Percentiles rank a stretch among this genome's conserved stretches.
Conservation (phyloP, 2,797 vertebrate genomes). For the Leptatherina wallacei region DNA sequence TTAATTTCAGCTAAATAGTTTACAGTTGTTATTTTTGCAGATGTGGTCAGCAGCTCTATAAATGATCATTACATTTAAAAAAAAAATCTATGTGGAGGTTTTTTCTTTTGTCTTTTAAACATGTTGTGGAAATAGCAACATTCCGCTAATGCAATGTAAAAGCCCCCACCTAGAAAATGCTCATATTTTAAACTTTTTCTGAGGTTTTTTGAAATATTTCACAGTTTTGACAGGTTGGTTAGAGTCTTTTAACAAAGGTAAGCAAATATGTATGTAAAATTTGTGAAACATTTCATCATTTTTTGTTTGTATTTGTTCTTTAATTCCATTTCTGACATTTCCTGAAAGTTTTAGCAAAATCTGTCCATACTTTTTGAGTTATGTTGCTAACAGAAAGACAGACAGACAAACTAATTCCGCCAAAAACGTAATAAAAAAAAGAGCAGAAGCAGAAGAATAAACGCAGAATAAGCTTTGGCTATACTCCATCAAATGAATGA, state of each 20-base stretch:
- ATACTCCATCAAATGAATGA: too few relatives aligned
- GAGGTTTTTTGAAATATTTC: background rate
- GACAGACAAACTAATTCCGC: too few relatives aligned
- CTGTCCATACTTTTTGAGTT: too few relatives aligned
- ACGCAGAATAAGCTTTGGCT: too few relatives aligned
- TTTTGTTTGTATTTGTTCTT: too few relatives aligned
- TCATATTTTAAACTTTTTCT: slow-evolving; percentile 1
- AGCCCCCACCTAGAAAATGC: background rate
- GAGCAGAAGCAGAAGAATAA: too few relatives aligned
- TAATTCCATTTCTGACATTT: too few relatives aligned
- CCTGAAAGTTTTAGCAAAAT: too few relatives aligned
- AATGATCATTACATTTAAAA: background rate
- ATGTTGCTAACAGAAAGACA: too few relatives aligned
- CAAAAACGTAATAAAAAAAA: too few relatives aligned
- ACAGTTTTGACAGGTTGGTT: background rate
- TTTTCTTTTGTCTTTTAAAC: background rate
- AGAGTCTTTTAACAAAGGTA: background rate
- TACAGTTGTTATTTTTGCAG: background rate
- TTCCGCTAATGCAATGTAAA: background rate
- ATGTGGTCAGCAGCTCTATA: background rate
- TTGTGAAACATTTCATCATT: too few relatives aligned
- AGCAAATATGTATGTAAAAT: background rate
- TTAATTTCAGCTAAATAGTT: too few relatives aligned
- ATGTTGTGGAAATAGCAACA: background rate
- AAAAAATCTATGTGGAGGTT: background rate